phyloP scores from a whole-genome alignment of 2,113 vertebrate genomes.

The Tetrao urogallus region DNA sequence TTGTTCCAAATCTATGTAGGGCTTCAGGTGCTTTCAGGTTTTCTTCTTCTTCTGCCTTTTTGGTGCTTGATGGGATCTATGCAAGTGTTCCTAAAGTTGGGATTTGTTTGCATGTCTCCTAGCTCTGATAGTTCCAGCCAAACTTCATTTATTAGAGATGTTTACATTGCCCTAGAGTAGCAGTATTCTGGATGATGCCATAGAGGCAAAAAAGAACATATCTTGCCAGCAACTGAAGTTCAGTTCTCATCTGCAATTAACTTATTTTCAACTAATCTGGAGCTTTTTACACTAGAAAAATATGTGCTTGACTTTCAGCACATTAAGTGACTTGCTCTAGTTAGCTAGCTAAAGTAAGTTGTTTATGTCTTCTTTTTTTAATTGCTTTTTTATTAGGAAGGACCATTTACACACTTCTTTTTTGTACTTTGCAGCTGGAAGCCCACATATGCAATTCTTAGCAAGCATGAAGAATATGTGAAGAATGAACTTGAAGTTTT shows the following conservation, averaged over 20 bases:
- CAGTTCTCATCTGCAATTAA: neutral
- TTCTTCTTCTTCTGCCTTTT: neutral
- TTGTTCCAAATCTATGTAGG: neutral
- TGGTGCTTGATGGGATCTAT: neutral
- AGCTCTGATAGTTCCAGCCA: neutral
- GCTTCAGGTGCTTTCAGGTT: neutral
- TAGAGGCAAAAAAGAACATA: neutral
- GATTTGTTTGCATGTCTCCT: neutral
- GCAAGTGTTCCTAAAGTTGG: neutral
- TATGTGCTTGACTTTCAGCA: neutral
- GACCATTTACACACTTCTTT: neutral
- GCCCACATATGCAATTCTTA: constrained; percentile 73
- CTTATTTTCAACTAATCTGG: neutral
- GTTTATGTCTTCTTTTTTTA: neutral
- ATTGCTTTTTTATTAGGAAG: neutral
- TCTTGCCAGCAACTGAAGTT: neutral
- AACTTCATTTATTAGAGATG: neutral
- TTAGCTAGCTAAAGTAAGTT: neutral
- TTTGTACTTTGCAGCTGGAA: constrained; percentile 76
- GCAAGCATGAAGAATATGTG: constrained; percentile 78
- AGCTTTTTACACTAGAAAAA: neutral
- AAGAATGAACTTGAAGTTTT: constrained; percentile 64
- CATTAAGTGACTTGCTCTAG: neutral
- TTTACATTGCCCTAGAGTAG: neutral
- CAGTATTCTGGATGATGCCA: neutral